Base-by-base conservation (phyloP, 2,113 vertebrate genomes). In the Ceratotherium simum region DNA sequence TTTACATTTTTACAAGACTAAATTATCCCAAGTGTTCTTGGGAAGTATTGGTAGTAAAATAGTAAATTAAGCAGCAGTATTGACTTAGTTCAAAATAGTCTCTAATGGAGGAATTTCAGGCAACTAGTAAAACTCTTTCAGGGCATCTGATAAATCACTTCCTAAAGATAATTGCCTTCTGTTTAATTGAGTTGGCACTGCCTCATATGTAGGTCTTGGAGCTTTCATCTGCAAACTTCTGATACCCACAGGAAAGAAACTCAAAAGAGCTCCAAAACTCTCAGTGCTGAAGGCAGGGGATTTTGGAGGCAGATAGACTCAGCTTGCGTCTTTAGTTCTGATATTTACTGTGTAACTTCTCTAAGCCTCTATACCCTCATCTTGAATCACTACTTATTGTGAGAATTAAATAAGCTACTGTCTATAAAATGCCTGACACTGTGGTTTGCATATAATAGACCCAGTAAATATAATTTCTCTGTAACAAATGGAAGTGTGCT, bases 1-100 rank as follows among this genome's bases (percentile, higher is more conserved):
- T 96, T 69, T 89, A 27, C 31, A 51, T 62, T 64, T 83, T 90
- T 90, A 81, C 6, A 51, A 86, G 31, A 48, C 29, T 65, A 18
- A 80, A 14, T 75, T 94, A 86, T 80, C 42, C 39, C 84, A 70
- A 65, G 51, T 86, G 48, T 48, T 80, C 83, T 85, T 96, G 58
- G 90, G 86, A 95, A 94, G 39, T 73, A 81, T 81, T 90, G 94
- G 25, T 76, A 91, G 91, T 80, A 76, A 81, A 96, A 75, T 62
- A 95, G 65, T 78, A 75, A 75, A 87, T 70, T 91, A 87, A 96
- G 18, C 69, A 65, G 17, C 21, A 9, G 29, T 87, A 81, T 92
- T 96, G 70, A 79, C 65, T 46, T 56, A 84, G 56, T 18, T 56
- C 60, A 8, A 91, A 96, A 81, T 81, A 80, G 65, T 91, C 54